These are phyloP conservation scores for Sesamia inferens DNA, from an alignment of 2,888 invertebrate genomes.

Conservation along the genomic window DNA sequence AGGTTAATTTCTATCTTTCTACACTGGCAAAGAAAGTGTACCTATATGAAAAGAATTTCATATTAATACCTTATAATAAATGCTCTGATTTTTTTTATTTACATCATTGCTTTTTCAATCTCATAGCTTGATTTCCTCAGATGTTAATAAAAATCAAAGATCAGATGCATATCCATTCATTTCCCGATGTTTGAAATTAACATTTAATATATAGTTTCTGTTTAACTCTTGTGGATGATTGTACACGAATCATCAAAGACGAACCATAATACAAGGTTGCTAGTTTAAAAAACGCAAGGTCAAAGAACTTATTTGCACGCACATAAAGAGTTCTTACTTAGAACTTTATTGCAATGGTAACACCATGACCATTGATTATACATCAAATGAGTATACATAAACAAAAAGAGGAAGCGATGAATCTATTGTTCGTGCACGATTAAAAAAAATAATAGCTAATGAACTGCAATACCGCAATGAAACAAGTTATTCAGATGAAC, in stretches of 20 bases:
- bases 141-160: not conserved
- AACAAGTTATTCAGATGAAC: not conserved
- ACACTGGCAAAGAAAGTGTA: too few relatives aligned
- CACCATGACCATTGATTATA: constrained; percentile 38
- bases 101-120: not conserved
- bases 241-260: constrained; percentile 35
- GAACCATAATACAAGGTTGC: constrained; percentile 37
- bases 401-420: constrained; percentile 44
- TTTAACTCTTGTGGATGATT: constrained; percentile 13
- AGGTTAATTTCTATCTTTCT: too few relatives aligned
- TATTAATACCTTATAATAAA: too few relatives aligned
- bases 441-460: constrained; percentile 18
- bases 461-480: constrained; percentile 7
- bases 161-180: not conserved
- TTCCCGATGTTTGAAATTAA: not conserved
- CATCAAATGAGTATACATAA: not conserved
- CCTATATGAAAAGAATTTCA: too few relatives aligned
- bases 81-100: too few relatives aligned
- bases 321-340: constrained; percentile 34
- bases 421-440: constrained; percentile 39
- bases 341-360: constrained; percentile 37
- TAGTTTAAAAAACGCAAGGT: constrained; percentile 55
- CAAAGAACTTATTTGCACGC: constrained; percentile 63
- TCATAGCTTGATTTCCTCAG: not conserved
- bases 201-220: not conserved